A percentile compares a stretch with the other conserved stretches of the same genome.
Evolutionary conservation across 1,140 invertebrate species (phyloP).

Genomic region (Drosophila funebris): DNA sequence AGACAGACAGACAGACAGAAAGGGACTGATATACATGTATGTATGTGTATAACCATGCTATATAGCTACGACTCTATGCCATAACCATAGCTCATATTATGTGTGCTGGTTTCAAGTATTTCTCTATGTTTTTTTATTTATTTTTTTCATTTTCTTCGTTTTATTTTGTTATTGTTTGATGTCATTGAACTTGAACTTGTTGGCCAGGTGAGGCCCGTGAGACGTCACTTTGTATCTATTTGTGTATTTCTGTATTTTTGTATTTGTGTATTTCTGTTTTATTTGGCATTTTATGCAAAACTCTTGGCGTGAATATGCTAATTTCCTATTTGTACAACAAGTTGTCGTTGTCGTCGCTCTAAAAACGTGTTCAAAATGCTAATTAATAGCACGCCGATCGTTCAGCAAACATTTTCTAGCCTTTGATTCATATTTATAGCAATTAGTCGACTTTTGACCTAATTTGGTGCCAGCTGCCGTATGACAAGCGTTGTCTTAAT

Average conservation of each 20-base stretch:
- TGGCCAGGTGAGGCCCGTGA: constrained; percentile 25
- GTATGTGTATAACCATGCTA: neutral
- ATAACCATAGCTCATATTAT: constrained; percentile 41
- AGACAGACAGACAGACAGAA: neutral
- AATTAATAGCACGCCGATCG: constrained; percentile 48
- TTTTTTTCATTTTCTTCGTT: constrained; percentile 16
- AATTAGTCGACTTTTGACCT: constrained; percentile 67
- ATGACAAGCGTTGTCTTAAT: constrained; percentile 6
- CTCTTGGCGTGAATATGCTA: constrained; percentile 76
- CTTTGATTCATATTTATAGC: constrained; percentile 69
- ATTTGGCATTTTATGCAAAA: constrained; percentile 70
- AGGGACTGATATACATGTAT: constrained; percentile 39
- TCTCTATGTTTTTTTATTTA: neutral
- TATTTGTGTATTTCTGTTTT: constrained; percentile 38
- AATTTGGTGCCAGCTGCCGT: constrained; percentile 37
- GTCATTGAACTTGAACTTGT: constrained; percentile 81
- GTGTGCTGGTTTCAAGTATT: neutral
- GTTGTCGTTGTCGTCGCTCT: constrained; percentile 46
- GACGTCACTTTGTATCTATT: constrained; percentile 28
- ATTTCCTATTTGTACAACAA: constrained; percentile 65
- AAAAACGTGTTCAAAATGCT: constrained; percentile 78
- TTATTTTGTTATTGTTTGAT: constrained; percentile 70
- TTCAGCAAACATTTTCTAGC: constrained; percentile 53
- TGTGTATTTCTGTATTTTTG: constrained; percentile 5
- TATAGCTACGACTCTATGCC: constrained; percentile 16